Evolutionary conservation across 2,797 vertebrate genomes (phyloP), one percentile per base, ranked within the genome.

Genomic region (Diplodus sargus): DNA sequence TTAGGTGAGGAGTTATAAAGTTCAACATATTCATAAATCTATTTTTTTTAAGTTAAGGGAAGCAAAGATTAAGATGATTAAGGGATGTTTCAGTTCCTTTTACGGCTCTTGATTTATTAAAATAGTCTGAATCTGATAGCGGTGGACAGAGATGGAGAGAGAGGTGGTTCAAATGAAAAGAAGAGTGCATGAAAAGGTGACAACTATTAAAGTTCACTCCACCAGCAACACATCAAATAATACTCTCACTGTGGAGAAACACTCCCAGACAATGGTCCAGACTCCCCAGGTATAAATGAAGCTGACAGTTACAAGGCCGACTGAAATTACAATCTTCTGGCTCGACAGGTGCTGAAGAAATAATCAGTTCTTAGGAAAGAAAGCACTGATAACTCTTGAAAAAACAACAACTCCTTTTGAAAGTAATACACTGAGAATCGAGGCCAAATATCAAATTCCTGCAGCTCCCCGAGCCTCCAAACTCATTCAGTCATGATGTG

Each of bases 321-420:
- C 34, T 76, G 71, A 65, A 76, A 75, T 14, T 4, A 45, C 54
- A 72, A 7, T 30, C 23, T 4, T 23, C 45, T 43, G 20, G 51
- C n/a, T 11, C 3, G 22, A 76, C 72, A 74, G 69, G 60, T 70
- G 76, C n/a, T 43, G 52, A 63, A 74, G 71, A 56, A 84, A 79
- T 73, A 22, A 45, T 42, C 69, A 13, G 4, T 34, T 34, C n/a
- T 42, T 16, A n/a, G 16, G 8, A 56, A 59, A 53, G 28, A 57
- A 66, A 59, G 9, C 8, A 15, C 45, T 3, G 34, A 57, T 39
- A 18, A 16, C 15, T 23, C n/a, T 48, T 9, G 15, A 12, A 54
- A 63, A 52, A 28, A 22, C 18, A 12, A 48, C 15, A 5, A 16
- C 28, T 54, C 3, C 3, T 45, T 39, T 49, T 70, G 4, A 58